A percentile compares a stretch with the other conserved stretches of the same genome.
phyloP scores from a whole-genome alignment of 2,888 invertebrate species.

The Machimus rusticus region DNA sequence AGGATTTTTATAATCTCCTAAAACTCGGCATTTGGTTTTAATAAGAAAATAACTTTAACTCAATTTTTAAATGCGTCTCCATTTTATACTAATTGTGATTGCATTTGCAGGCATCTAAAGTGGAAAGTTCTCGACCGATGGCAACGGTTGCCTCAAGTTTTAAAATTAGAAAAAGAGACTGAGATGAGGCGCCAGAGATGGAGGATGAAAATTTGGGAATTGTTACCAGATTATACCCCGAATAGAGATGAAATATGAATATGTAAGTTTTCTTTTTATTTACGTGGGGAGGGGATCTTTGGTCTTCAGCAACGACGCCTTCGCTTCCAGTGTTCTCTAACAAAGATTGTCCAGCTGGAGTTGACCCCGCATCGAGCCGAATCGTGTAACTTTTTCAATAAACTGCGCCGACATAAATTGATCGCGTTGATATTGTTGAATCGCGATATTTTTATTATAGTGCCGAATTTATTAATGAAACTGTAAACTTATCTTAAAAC shows the following conservation, averaged over 20 bases:
- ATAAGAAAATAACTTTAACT: not conserved
- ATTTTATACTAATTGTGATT: not conserved
- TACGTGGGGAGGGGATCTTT: not conserved
- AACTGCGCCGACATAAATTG: no score
- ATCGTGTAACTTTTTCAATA: no score
- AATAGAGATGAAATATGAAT: slow-evolving; percentile 43
- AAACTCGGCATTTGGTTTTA: not conserved
- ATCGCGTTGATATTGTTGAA: no score
- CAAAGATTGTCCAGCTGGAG: no score
- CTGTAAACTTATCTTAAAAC: no score
- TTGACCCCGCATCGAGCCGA: no score
- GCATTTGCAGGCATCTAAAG: slow-evolving; percentile 57
- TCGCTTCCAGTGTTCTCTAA: no score
- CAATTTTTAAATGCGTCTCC: not conserved
- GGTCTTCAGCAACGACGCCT: no score
- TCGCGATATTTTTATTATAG: no score
- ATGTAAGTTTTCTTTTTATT: not conserved
- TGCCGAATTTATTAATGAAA: no score
- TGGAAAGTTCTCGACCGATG: slow-evolving; percentile 67
- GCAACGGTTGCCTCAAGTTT: slow-evolving; percentile 71
- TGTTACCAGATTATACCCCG: slow-evolving; percentile 74
- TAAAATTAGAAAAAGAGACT: slow-evolving; percentile 71
- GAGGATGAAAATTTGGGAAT: slow-evolving; percentile 75
- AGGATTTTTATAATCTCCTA: not conserved
- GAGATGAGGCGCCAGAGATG: slow-evolving; percentile 74